phyloP scores from a whole-genome alignment of 2,113 vertebrate genomes.

The Glaucidium brasilianum region DNA sequence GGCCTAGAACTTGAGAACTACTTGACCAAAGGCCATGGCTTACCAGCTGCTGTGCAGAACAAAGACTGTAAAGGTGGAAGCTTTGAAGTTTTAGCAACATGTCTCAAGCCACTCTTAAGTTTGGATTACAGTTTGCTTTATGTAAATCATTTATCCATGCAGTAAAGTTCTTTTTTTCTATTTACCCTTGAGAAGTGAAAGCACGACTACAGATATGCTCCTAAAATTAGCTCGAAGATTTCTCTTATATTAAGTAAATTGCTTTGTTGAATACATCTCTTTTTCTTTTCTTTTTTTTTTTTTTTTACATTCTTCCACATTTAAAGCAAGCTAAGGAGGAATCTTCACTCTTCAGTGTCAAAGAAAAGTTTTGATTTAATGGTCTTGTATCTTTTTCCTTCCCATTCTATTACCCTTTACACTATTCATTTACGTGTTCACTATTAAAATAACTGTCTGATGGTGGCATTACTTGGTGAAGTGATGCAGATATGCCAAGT shows the following conservation, averaged over 20 bases:
- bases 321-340: neutral
- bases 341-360: neutral
- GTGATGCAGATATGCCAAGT: conserved; percentile 59
- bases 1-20: neutral
- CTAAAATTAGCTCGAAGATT: neutral
- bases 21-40: neutral
- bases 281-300: too few species aligned
- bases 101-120: neutral
- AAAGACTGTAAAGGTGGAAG: neutral
- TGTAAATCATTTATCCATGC: neutral
- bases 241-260: neutral
- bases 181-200: neutral
- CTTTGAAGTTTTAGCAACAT: neutral
- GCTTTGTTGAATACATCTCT: neutral
- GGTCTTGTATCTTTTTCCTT: neutral
- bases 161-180: neutral
- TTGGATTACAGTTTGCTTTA: neutral
- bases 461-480: conserved; percentile 23
- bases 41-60: neutral
- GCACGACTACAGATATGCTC: neutral
- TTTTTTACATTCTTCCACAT: neutral
- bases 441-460: conserved; percentile 61
- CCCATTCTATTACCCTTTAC: conserved; percentile 21
- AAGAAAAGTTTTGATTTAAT: neutral
- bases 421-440: conserved; percentile 57